Base-by-base conservation (phyloP, 2,888 invertebrate species). In the Acanthosepion pharaonis region DNA sequence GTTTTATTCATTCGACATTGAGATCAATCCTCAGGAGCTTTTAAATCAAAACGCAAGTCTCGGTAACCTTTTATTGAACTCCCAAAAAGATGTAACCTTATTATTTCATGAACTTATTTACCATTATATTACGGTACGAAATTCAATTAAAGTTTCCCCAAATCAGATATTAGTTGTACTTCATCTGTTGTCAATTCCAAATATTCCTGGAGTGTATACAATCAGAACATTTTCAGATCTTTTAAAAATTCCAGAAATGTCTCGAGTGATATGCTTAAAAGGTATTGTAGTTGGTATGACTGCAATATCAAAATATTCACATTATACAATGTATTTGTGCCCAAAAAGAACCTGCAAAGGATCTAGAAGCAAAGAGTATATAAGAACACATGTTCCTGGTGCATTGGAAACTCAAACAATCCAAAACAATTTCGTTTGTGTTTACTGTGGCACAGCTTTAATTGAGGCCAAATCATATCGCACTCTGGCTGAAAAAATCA, bases 321-420 rank as follows among this genome's bases (percentile, higher is more conserved):
- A 96, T 95, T 96, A 96, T 95, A 96, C 97, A 20, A 95, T 96
- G 59, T 97, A 97, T 95, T 95, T 95, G 55, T 97, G 97, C 95
- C 96, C 96, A 51, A 95, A 96, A 94, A 95, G 95, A 94, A 96
- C 95, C n/a, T 97, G 97, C 95, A 95, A 95, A n/a, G 96, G 97
- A 64, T 94, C 96, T 94, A 94, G 94, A 93, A 96, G 97, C 20
- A 96, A 97, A 95, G 96, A 96, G 93, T 97, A 96, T 95, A 96
- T 97, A 51, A 94, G 97, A 93, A 95, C 96, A 8, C 97, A 97
- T 94, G 95, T 96, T 11, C 96, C 97, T 5, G 97, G 97, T 42
- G 97, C 97, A 48, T 96, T 96, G 23, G 97, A 97, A 94, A 95
- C 95, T n/a, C 96, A 97, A 53, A 97, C 96, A 33, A 96, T 97